Evolutionary conservation across 2,888 invertebrate genomes (phyloP), one percentile per base, ranked within the genome.

Genomic region (Shargacucullia verbasci): DNA sequence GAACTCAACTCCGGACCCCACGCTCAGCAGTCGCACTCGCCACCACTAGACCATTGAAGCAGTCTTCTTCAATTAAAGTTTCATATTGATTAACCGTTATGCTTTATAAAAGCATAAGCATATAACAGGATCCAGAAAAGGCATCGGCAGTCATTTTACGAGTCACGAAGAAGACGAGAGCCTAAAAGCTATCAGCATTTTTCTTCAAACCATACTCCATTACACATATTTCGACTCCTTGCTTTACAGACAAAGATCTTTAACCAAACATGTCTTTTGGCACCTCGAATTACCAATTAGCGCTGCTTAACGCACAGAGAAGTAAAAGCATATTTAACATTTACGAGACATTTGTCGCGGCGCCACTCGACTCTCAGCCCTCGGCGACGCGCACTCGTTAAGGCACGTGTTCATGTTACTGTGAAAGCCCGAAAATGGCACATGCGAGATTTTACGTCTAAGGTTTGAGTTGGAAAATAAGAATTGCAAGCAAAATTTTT

Each of bases 281-380:
- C 48, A 46, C 48, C 48, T 25, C 37, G 31, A 57, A 69, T 69
- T 45, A 59, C 64, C 64, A 69, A 72, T 71, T 69, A 56, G 33
- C 31, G 44, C 50, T 31, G 49, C 35, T 69, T 20, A 55, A 7
- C 11, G 50, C 39, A 12, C 56, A 50, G 44, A 39, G 48, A 27
- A 48, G 49, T 53, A 41, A 55, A 69, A 58, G 43, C 41, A 34
- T 56, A 47, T 64, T 53, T 47, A 60, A 56, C 65, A 61, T 65
- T 57, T 48, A 73, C 60, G 55, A 65, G 70, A 65, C 40, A 65
- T 73, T 72, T 63, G 61, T 60, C 56, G 25, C 47, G 61, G 48
- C 33, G 55, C 49, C 27, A 44, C 55, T 43, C 46, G 65, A 62
- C 68, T 66, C 56, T 39, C 62, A 47, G 57, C 66, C 65, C 61